Evolutionary conservation across 2,797 vertebrate genomes (phyloP), one percentile per base, ranked within the genome.

Genomic region (Pseudomugil gertrudae): DNA sequence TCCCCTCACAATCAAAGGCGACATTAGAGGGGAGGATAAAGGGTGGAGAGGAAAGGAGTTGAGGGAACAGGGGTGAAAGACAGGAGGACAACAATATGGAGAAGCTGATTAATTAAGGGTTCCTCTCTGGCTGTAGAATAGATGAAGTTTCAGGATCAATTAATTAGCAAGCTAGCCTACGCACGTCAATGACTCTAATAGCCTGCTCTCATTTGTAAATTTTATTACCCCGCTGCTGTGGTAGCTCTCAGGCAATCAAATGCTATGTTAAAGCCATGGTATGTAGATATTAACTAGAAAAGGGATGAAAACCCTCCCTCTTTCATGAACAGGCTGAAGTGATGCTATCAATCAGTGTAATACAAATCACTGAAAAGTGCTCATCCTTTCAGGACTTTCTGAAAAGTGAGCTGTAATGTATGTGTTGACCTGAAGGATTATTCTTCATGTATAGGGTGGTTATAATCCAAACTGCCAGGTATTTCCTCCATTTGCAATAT

Each of bases 61-160:
- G 57, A 52, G 51, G 24, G 66, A 56, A 32, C 70, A 38, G 56
- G 72, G 68, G 38, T 69, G 66, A 74, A 76, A 70, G 64, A 75
- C 76, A 72, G 72, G 65, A 77, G 78, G 79, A 85, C 73, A 69
- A 63, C 33, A 66, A 70, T 84, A 83, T 76, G 71, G 82, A 76
- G 83, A 87, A 83, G 59, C 83, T 92, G 90, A 92, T 93, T 90
- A 91, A 93, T 90, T 87, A 90, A 90, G 84, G 87, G 84, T 89
- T 90, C 77, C 85, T 89, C 81, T 88, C 84, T 89, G 81, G 79
- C 86, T 89, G 81, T 85, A 89, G 86, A 92, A 93, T 88, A 91
- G 91, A 93, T 93, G 88, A 93, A 89, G 90, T 92, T 93, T 92
- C 90, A 84, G 85, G 90, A 94, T 94, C 91, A 92, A 92, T 93